phyloP scores from a whole-genome alignment of 2,113 vertebrate species.

The Vulpes lagopus region DNA sequence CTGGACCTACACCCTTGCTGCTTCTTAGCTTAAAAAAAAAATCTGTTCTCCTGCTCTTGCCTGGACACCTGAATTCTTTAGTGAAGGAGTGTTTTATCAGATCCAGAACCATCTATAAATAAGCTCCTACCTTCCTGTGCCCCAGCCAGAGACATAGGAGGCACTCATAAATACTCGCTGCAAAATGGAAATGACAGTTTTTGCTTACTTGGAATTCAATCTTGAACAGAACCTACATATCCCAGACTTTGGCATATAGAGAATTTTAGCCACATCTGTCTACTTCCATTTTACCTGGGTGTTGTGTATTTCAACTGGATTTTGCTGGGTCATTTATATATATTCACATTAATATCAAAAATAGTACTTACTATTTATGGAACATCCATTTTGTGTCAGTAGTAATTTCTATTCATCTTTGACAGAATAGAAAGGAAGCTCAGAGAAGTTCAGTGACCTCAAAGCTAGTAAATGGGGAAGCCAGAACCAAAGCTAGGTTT shows the following conservation, averaged over 20 bases:
- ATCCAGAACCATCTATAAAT: background rate
- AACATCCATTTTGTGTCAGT: background rate
- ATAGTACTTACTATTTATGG: background rate
- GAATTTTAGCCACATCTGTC: background rate
- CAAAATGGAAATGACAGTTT: background rate
- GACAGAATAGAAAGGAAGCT: slow-evolving; percentile 9
- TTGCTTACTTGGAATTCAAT: background rate
- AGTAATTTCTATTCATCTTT: background rate
- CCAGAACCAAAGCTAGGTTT: background rate
- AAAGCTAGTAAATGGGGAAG: background rate
- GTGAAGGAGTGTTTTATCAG: background rate
- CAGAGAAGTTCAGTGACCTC: background rate
- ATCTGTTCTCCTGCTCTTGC: background rate
- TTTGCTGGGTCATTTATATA: background rate
- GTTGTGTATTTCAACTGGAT: background rate
- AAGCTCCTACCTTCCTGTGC: background rate
- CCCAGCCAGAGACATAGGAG: background rate
- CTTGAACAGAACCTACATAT: background rate
- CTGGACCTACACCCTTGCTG: background rate
- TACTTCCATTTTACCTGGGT: background rate
- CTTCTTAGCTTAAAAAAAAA: background rate
- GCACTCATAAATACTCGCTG: background rate
- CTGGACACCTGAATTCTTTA: background rate
- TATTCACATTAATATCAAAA: background rate
- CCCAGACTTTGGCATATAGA: background rate